phyloP scores from a whole-genome alignment of 2,113 vertebrate genomes.

The Gallinago media region DNA sequence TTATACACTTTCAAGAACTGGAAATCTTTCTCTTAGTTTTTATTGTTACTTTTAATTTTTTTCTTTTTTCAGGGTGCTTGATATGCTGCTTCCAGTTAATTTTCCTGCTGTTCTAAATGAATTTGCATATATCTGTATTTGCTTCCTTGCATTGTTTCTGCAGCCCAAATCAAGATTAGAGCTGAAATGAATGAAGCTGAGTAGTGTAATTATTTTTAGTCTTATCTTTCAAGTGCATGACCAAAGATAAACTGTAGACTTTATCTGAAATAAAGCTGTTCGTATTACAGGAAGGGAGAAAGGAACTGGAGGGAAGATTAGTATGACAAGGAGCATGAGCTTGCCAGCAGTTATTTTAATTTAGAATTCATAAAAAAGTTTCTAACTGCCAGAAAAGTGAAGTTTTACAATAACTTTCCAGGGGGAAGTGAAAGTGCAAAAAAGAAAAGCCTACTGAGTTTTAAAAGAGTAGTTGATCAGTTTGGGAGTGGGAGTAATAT shows the following conservation, averaged over 20 bases:
- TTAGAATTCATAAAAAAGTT: neutral
- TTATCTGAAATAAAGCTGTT: neutral
- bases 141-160: neutral
- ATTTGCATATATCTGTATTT: neutral
- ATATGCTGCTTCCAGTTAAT: neutral
- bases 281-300: neutral
- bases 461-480: neutral
- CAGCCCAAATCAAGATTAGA: neutral
- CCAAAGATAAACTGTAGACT: neutral
- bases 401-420: neutral
- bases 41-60: neutral
- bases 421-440: neutral
- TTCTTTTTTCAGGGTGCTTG: neutral
- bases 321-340: neutral
- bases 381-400: neutral
- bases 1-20: neutral
- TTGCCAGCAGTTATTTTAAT: neutral
- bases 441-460: neutral
- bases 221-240: neutral
- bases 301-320: neutral
- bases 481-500: neutral
- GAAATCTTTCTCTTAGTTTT: neutral
- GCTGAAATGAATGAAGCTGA: neutral
- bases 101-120: neutral
- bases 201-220: neutral